These are phyloP conservation scores for Brachirus orientalis DNA, from an alignment of 2,113 vertebrate genomes.

Conservation along the genomic window DNA sequence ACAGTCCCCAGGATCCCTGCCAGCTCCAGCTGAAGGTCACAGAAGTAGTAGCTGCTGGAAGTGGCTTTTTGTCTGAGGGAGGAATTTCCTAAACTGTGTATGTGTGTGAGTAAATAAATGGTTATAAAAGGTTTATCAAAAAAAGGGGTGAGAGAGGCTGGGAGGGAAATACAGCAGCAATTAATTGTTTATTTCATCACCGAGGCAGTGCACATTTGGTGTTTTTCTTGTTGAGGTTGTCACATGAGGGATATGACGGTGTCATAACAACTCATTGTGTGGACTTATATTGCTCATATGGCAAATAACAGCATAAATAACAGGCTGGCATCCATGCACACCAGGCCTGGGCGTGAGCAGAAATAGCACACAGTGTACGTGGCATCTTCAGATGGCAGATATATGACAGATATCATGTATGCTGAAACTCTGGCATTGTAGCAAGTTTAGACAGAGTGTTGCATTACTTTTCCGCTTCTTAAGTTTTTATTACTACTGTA, in stretches of 20 bases:
- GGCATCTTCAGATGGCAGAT: no score
- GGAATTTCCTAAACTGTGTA: not conserved
- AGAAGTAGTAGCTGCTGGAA: conserved; percentile 31
- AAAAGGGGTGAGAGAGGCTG: not conserved
- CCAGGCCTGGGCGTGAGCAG: conserved; percentile 1
- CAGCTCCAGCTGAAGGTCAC: conserved; percentile 69
- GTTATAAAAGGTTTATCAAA: conserved; percentile 9
- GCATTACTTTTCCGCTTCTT: not conserved
- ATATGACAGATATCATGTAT: not conserved
- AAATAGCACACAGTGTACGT: no score
- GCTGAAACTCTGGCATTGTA: no score
- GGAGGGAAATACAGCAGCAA: not conserved
- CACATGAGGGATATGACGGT: conserved; percentile 33
- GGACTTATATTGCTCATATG: not conserved
- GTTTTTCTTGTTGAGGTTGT: conserved; percentile 50
- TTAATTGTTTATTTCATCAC: conserved; percentile 31
- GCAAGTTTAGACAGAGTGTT: no score
- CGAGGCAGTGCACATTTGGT: not conserved
- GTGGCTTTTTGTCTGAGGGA: conserved; percentile 17
- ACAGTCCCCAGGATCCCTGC: conserved; percentile 67
- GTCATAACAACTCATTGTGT: conserved; percentile 2
- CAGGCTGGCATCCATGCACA: conserved; percentile 9
- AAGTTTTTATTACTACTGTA: not conserved
- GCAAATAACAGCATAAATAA: not conserved
- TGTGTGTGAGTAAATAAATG: conserved; percentile 15